Evolutionary conservation across 2,113 vertebrate species (phyloP).

Genomic region (Montifringilla adamsi): DNA sequence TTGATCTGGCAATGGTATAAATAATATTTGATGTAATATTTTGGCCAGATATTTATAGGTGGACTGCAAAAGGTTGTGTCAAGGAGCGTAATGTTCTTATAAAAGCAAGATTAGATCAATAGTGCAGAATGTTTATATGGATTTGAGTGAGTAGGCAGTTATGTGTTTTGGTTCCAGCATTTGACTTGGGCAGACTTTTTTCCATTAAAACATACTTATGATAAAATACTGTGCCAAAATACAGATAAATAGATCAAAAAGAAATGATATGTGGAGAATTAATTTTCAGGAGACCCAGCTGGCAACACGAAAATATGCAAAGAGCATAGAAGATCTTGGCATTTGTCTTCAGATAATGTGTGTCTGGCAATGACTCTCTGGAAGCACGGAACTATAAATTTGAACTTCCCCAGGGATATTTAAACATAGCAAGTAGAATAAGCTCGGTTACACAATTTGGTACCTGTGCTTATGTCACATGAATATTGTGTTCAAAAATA

Average conservation of each 20-base stretch:
- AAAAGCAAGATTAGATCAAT: not conserved
- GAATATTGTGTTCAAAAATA: not conserved
- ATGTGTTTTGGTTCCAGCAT: not conserved
- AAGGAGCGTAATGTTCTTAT: not conserved
- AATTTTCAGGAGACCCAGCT: not conserved
- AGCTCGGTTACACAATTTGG: not conserved
- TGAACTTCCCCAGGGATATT: not conserved
- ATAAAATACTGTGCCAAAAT: not conserved
- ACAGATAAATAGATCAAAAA: not conserved
- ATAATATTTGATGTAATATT: not conserved
- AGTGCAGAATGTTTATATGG: not conserved
- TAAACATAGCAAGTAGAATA: not conserved
- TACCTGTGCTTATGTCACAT: not conserved
- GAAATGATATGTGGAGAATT: not conserved
- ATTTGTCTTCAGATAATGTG: not conserved
- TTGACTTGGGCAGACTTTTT: not conserved
- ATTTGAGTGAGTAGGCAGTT: not conserved
- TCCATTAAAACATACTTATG: not conserved
- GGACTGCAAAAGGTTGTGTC: not conserved
- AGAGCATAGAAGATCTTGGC: not conserved
- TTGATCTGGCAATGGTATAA: not conserved
- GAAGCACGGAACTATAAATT: not conserved
- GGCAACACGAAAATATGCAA: not conserved
- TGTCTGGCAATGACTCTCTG: not conserved
- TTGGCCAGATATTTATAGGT: not conserved